Evolutionary conservation across 1,140 invertebrate genomes (phyloP), one percentile per base, ranked within the genome.

Genomic region (Penaeus chinensis): DNA sequence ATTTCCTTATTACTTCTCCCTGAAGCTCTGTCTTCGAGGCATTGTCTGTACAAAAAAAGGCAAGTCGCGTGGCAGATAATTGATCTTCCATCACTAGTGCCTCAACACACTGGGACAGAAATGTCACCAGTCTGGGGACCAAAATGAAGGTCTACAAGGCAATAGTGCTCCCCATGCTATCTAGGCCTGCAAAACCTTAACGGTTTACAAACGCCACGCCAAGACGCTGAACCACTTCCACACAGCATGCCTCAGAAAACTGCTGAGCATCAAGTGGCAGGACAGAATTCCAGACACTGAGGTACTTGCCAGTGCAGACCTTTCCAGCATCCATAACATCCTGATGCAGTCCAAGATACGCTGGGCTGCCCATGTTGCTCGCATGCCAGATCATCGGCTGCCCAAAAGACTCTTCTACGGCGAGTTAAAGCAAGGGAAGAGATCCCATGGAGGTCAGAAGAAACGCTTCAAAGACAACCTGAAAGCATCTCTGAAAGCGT

Each of bases 191-290:
- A 19, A 32, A 32, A 77, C 18, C 18, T 77, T 18, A 27, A 77
- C 18, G 74, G 74, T n/a, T 18, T 77, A 77, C 74, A 18, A 77
- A 65, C 63, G 63, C 63, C 63, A 65, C n/a, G 63, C n/a, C n/a
- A 65, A 65, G 63, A 65, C 16, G 63, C n/a, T 65, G 63, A 65
- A 65, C 63, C 63, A n/a, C 63, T 65, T 27, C n/a, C n/a, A n/a
- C n/a, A n/a, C n/a, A n/a, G n/a, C n/a, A n/a, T n/a, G n/a, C n/a
- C n/a, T n/a, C n/a, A 22, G 78, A 20, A 80, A 61, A 4, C 78
- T 24, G 42, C 20, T 80, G 78, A 27, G 74, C 63, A 65, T 65
- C 63, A 65, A 65, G n/a, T 65, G 63, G 63, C n/a, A 65, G 63
- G 63, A 65, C 63, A 65, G 63, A n/a, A 65, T 65, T 65, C 63